Percentiles rank a stretch among this genome's conserved stretches.
Evolutionary conservation across 2,113 vertebrate genomes (phyloP).

Genomic region (Conger conger): DNA sequence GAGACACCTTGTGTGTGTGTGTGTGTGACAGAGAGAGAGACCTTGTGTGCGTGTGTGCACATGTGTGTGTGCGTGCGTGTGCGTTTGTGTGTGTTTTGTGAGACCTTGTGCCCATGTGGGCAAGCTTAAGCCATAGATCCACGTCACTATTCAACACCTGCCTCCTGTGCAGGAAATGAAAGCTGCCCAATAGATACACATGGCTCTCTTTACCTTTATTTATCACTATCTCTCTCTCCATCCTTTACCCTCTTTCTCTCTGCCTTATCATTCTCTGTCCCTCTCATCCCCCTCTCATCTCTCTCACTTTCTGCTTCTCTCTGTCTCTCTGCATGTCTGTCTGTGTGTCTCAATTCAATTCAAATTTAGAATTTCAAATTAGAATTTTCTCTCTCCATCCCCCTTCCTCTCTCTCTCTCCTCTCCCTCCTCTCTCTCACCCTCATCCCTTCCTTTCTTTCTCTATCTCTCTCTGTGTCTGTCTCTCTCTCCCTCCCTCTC

Average conservation of each 20-base stretch:
- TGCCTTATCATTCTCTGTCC: neutral
- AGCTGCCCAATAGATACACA: neutral
- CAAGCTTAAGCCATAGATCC: neutral
- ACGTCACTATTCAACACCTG: neutral
- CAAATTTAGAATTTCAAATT: too few species aligned
- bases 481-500: neutral
- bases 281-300: neutral
- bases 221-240: too few species aligned
- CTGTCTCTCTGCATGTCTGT: neutral
- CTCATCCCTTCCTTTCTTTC: too few species aligned
- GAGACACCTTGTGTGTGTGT: neutral
- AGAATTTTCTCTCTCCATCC: neutral
- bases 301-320: neutral
- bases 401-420: neutral
- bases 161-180: neutral
- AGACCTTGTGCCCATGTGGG: too few species aligned
- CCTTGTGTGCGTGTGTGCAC: too few species aligned
- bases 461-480: neutral
- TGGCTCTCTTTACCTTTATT: neutral
- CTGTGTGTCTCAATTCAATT: too few species aligned
- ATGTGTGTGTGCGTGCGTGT: too few species aligned
- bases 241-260: neutral
- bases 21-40: too few species aligned
- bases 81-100: too few species aligned
- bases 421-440: neutral